Base-by-base conservation (phyloP, 2,888 invertebrate genomes). In the Falcaria lacertinaria region DNA sequence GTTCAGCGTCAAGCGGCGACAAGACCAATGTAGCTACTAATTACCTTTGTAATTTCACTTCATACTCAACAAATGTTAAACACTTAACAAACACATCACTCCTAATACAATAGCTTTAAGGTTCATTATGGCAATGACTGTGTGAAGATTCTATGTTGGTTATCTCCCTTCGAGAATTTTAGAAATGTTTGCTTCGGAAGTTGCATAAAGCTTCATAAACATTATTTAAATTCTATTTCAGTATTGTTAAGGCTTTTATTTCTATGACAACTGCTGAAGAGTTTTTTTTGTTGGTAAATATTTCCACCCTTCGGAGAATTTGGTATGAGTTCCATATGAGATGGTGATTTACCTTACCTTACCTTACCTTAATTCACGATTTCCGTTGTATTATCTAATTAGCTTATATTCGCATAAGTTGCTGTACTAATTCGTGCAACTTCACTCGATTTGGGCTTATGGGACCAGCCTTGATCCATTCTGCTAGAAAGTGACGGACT, bases 21-120 rank as follows among this genome's bases (percentile, higher is more conserved):
- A 45, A 78, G 80, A 80, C 74, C 56, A 63, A 77, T 72, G 74
- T 55, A 67, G 61, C 68, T 60, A 60, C 74, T 81, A 81, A 82
- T 82, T 81, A 77, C 57, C 57, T 64, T 55, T 54, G 59, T 69
- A 72, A 71, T 62, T 61, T 65, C 48, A 60, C 64, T 61, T 54
- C 40, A 44, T 54, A 44, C 41, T 33, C 16, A 17, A 47, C 53
- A 43, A 60, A 44, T 28, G 42, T 57, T 4, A 7, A 2, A 28
- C 28, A 5, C 15, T 22, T 22, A 3, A 37, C 14, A 14, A 34
- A 16, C 34, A 15, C 16, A 34, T 1, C 8, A 8, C 7, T 11
- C 28, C 11, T 28, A 28, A 11, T 28, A 11, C 28, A 7, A 28
- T 28, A 22, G 8, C 11, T 11, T 7, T 28, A 28, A 28, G 1